phyloP scores from a whole-genome alignment of 2,888 invertebrate genomes.

The Sussaba pulchella region DNA sequence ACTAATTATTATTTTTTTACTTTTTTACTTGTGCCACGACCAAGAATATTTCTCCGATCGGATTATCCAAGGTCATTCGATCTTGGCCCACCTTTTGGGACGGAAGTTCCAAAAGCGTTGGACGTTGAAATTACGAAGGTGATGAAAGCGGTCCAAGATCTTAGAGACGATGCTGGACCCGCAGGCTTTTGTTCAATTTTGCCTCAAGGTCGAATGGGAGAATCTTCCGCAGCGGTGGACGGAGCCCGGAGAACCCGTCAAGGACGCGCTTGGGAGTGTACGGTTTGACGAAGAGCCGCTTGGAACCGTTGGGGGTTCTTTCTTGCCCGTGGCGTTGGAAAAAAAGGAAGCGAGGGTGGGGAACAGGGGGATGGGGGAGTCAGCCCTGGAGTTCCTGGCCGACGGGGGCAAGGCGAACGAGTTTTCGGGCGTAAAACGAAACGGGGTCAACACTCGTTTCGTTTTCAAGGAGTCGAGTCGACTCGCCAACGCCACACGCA shows the following conservation, averaged over 20 bases:
- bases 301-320: constrained; percentile 36
- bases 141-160: too few relatives aligned
- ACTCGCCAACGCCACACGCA: constrained; percentile 48
- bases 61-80: too few relatives aligned
- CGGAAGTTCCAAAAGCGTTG: too few relatives aligned
- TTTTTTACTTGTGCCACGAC: too few relatives aligned
- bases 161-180: too few relatives aligned
- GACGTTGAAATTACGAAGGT: too few relatives aligned
- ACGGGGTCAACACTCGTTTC: constrained; percentile 58
- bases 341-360: neutral
- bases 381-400: constrained; percentile 37
- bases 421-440: constrained; percentile 57
- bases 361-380: neutral
- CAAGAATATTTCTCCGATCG: too few relatives aligned
- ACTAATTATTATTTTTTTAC: too few relatives aligned
- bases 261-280: neutral
- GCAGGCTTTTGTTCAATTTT: constrained; percentile 1
- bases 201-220: constrained; percentile 19
- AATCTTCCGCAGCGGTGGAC: constrained; percentile 1
- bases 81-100: too few relatives aligned
- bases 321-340: neutral
- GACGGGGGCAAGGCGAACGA: constrained; percentile 66
- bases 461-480: constrained; percentile 55
- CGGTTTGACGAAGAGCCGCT: constrained; percentile 16
- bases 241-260: constrained; percentile 3